Evolutionary conservation across 2,888 invertebrate species (phyloP).

Genomic region (Cancer borealis): DNA sequence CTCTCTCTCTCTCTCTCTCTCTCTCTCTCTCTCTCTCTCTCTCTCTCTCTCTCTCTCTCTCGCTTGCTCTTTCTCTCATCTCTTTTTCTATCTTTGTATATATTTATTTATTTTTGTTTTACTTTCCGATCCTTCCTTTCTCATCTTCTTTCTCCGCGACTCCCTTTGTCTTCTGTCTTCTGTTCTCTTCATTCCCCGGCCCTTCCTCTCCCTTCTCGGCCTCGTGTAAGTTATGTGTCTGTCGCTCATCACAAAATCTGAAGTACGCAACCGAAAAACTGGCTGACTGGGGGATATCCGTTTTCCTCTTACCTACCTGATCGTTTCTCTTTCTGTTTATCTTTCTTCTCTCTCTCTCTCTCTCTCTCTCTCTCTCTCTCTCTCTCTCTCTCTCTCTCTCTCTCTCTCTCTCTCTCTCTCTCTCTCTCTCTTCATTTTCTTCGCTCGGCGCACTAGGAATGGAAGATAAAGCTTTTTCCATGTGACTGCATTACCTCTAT

Average conservation of each 20-base stretch:
- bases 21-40: background rate
- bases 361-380: constrained; percentile 55
- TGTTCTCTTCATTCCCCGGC: background rate
- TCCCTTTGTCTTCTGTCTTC: no score
- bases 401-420: background rate
- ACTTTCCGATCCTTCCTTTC: no score
- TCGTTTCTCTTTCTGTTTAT: background rate
- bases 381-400: constrained; percentile 59
- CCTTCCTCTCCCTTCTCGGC: background rate
- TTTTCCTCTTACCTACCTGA: background rate
- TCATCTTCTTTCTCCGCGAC: no score
- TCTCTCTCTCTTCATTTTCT: background rate
- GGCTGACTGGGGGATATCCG: background rate
- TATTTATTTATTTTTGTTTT: no score
- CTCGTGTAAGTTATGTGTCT: background rate
- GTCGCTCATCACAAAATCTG: background rate
- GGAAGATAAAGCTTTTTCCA: background rate
- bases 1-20: background rate
- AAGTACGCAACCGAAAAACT: background rate
- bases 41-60: background rate
- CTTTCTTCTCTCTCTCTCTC: background rate
- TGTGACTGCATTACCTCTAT: background rate
- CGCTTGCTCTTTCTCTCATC: background rate
- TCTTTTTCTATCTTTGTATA: no score
- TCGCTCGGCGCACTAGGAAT: background rate